These are phyloP conservation scores for Achatina immaculata DNA, from an alignment of 1,140 invertebrate species.

Conservation along the genomic window DNA sequence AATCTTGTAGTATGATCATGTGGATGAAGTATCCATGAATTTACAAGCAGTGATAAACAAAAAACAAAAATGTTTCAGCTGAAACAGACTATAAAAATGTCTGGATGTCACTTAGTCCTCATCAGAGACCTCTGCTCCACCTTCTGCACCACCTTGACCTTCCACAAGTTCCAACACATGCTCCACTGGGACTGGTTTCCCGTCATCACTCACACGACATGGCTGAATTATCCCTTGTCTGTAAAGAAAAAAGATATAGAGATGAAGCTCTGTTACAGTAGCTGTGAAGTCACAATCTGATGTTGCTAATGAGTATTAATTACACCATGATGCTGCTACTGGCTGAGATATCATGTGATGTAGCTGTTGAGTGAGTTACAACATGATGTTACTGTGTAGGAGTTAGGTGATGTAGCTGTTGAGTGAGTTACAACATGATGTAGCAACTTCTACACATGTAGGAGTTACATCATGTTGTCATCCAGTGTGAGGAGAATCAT, in stretches of 20 bases:
- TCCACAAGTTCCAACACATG: slow-evolving; percentile 83
- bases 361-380: too few species aligned
- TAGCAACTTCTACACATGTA: too few species aligned
- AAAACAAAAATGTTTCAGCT: not conserved
- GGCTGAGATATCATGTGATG: not conserved
- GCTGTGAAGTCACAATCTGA: not conserved
- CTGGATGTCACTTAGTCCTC: slow-evolving; percentile 22
- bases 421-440: too few species aligned
- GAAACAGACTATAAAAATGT: not conserved
- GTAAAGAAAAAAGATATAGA: slow-evolving; percentile 38
- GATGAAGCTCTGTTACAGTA: not conserved
- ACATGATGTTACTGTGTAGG: too few species aligned
- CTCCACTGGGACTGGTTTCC: slow-evolving; percentile 87
- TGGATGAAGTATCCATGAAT: not conserved
- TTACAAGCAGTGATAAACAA: not conserved
- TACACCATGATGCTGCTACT: not conserved
- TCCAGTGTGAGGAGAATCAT: too few species aligned
- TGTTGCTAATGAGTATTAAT: not conserved
- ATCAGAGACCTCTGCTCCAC: not conserved
- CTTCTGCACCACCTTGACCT: slow-evolving; percentile 12
- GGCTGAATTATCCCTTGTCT: slow-evolving; percentile 88
- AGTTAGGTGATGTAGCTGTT: too few species aligned
- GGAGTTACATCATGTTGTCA: too few species aligned
- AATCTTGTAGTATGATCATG: not conserved
- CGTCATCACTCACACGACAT: slow-evolving; percentile 89